phyloP scores from a whole-genome alignment of 2,888 invertebrate genomes.

The Harpalus rubripes region DNA sequence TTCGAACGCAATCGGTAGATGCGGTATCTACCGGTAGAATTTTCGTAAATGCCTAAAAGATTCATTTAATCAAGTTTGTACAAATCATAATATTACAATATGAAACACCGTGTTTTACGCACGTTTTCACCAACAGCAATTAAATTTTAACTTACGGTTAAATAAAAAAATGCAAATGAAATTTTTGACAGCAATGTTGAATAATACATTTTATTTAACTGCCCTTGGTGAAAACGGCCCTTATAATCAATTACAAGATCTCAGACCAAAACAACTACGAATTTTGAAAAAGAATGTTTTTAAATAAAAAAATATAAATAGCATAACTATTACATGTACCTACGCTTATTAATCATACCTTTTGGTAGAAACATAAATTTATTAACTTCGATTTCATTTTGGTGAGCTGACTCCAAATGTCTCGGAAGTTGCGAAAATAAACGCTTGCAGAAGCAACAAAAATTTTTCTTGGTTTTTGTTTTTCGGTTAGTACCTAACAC shows the following conservation, averaged over 20 bases:
- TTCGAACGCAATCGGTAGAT: no score
- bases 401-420: background rate
- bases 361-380: slow-evolving; percentile 12
- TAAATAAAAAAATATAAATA: slow-evolving; percentile 5
- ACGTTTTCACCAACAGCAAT: no score
- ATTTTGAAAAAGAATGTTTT: background rate
- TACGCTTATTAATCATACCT: background rate
- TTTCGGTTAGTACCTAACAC: slow-evolving; percentile 1
- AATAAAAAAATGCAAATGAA: background rate
- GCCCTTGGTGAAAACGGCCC: background rate
- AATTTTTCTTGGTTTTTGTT: background rate
- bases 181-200: background rate
- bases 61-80: background rate
- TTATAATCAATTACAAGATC: background rate
- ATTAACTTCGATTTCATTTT: slow-evolving; percentile 3
- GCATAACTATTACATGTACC: background rate
- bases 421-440: background rate
- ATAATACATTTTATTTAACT: background rate
- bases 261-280: background rate
- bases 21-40: no score
- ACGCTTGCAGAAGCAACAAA: background rate
- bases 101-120: background rate
- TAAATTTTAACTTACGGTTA: no score
- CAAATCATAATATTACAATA: background rate
- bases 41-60: no score